These are phyloP conservation scores for Anguilla rostrata DNA, from an alignment of 2,113 vertebrate genomes.

Conservation along the genomic window DNA sequence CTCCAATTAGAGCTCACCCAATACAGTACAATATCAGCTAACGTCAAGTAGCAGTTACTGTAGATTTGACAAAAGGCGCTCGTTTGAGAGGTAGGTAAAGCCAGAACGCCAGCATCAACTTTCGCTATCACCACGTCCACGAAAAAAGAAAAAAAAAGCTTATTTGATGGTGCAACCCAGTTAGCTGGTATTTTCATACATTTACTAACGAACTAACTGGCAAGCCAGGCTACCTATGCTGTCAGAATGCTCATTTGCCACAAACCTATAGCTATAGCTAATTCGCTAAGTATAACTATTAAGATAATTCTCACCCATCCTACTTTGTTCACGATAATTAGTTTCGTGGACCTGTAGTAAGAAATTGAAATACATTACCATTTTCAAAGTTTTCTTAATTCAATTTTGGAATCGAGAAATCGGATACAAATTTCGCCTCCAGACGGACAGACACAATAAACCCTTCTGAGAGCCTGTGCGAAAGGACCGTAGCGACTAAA, in stretches of 20 bases:
- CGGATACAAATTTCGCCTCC: conserved; percentile 62
- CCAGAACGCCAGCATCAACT: not conserved
- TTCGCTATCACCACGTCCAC: not conserved
- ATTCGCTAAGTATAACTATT: not conserved
- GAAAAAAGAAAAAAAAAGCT: not conserved
- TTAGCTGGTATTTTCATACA: not conserved
- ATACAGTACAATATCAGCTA: too few species aligned
- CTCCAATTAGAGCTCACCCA: too few species aligned
- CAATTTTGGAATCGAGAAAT: conserved; percentile 51
- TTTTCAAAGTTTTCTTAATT: conserved; percentile 57
- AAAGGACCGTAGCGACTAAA: conserved; percentile 58
- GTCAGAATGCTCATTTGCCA: not conserved
- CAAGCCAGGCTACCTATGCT: not conserved
- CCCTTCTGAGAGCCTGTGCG: conserved; percentile 61
- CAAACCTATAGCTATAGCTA: not conserved
- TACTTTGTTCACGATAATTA: not conserved
- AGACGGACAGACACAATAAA: conserved; percentile 77
- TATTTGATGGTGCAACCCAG: not conserved
- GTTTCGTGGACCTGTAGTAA: not conserved
- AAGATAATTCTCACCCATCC: not conserved
- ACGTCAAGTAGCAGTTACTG: too few species aligned
- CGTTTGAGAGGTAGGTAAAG: too few species aligned
- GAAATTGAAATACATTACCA: conserved; percentile 23
- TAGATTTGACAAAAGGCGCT: too few species aligned
- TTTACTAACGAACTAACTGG: not conserved